Conservation (phyloP, 2,113 vertebrate species). For the Cathartes aura region DNA sequence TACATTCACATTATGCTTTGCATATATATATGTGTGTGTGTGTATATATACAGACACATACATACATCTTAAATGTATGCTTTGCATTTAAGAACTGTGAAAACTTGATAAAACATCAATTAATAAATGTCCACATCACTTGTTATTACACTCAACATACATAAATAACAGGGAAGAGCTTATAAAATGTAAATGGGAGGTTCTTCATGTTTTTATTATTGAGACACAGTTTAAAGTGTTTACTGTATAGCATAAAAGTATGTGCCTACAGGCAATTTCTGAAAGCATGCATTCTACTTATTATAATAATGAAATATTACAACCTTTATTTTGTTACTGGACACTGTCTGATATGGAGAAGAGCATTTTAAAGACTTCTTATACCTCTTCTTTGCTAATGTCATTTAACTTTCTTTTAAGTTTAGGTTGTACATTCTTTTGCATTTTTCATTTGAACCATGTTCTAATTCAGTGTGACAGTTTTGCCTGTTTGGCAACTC, state of each 20-base stretch:
- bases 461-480: not conserved
- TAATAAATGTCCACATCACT: not conserved
- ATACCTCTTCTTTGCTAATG: not conserved
- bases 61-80: not conserved
- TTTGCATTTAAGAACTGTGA: not conserved
- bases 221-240: slow-evolving; percentile 48
- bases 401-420: not conserved
- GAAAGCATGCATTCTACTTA: slow-evolving; percentile 62
- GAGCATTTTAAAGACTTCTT: slow-evolving; percentile 9
- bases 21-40: not conserved
- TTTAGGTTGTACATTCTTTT: not conserved
- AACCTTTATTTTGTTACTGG: slow-evolving; percentile 51
- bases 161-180: not conserved
- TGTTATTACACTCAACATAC: not conserved
- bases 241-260: slow-evolving; percentile 8
- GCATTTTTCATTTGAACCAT: not conserved
- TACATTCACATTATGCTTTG: not conserved
- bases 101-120: not conserved
- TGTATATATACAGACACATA: not conserved
- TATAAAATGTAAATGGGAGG: not conserved
- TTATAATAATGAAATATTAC: slow-evolving; percentile 65
- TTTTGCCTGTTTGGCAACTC: not conserved
- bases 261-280: slow-evolving; percentile 43
- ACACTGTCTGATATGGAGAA: not conserved
- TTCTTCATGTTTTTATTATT: slow-evolving; percentile 21